Conservation (phyloP, 2,113 vertebrate genomes). For the Peucedramus taeniatus region DNA sequence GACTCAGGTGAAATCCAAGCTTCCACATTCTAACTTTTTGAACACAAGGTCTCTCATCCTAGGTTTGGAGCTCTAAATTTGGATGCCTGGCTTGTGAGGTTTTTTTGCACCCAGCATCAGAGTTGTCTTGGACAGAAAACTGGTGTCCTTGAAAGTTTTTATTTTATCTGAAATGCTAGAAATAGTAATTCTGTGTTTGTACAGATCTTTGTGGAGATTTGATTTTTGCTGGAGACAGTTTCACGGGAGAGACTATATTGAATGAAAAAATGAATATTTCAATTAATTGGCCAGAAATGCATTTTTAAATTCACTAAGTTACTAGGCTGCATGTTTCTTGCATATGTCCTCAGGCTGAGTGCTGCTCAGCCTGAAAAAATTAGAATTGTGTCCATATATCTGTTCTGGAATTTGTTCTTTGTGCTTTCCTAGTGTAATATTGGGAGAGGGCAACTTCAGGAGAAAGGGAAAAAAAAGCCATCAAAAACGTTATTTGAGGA, state of each 20-base stretch:
- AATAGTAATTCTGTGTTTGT: not conserved
- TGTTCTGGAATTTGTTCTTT: not conserved
- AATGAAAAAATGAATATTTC: not conserved
- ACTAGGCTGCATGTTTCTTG: not conserved
- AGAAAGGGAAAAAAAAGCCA: not conserved
- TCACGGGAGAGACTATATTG: not conserved
- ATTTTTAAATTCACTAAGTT: not conserved
- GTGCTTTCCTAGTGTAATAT: not conserved
- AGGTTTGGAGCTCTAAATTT: not conserved
- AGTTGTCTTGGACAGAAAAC: not conserved
- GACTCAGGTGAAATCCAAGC: not conserved
- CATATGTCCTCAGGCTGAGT: not conserved
- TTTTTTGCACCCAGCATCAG: not conserved
- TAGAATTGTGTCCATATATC: not conserved
- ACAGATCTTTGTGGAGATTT: not conserved
- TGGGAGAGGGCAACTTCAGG: not conserved
- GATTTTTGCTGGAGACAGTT: not conserved
- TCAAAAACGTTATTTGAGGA: not conserved
- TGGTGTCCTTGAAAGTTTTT: not conserved
- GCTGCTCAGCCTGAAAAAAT: not conserved
- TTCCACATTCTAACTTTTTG: not conserved
- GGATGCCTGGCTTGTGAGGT: rapidly evolving
- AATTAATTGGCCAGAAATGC: not conserved
- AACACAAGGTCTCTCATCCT: not conserved
- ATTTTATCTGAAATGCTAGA: not conserved